Conservation (phyloP, 2,113 vertebrate species). For the Ornithorhynchus anatinus region DNA sequence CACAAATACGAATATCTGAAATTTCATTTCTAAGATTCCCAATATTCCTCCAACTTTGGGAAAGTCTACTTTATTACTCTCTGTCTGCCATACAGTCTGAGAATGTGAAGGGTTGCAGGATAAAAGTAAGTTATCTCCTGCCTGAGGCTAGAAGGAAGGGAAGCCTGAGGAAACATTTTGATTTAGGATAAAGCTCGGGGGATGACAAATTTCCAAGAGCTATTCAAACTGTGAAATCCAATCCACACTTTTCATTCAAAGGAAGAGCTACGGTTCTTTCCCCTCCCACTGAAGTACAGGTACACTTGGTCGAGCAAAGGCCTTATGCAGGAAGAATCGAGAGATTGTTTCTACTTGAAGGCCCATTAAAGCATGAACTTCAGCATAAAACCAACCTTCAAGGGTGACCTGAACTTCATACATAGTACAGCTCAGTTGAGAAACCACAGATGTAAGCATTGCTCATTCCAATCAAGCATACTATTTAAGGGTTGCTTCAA, state of each 20-base stretch:
- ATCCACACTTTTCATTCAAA: not conserved
- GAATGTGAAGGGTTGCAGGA: too few species aligned
- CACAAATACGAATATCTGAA: too few species aligned
- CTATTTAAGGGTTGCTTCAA: slow-evolving; percentile 15
- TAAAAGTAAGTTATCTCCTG: too few species aligned
- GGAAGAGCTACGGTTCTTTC: not conserved
- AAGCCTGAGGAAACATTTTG: too few species aligned
- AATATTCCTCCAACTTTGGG: too few species aligned
- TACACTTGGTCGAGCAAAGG: not conserved
- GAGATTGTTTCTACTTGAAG: not conserved
- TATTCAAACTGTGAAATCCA: slow-evolving; percentile 14
- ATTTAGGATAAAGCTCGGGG: not conserved
- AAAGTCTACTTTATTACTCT: too few species aligned
- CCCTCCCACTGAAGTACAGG: not conserved
- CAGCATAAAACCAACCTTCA: not conserved
- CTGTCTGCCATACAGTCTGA: too few species aligned
- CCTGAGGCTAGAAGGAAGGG: too few species aligned
- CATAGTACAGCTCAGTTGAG: not conserved
- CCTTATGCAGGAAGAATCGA: not conserved
- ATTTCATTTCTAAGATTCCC: too few species aligned
- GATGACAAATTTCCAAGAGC: not conserved
- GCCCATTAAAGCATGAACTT: not conserved
- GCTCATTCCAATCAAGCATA: slow-evolving; percentile 5
- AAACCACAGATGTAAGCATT: slow-evolving; percentile 1
- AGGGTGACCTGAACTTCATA: slow-evolving; percentile 1